Percentiles rank a stretch among this genome's conserved stretches.
Conservation (phyloP, 2,113 vertebrate genomes). For the Prunella himalayana region DNA sequence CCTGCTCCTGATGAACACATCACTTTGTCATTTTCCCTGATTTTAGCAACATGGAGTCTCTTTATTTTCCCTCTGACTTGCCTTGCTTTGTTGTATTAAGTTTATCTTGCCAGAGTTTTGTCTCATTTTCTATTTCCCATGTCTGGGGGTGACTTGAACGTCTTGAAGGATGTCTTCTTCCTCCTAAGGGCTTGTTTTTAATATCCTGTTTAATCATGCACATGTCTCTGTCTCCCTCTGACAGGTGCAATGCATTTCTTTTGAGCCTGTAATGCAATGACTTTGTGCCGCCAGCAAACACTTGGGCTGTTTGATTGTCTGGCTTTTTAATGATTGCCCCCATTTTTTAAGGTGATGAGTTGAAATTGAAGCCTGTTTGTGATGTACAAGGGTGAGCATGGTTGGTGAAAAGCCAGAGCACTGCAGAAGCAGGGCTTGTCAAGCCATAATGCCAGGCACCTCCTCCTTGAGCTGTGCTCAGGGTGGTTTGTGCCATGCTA, state of each 20-base stretch:
- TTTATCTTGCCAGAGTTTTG: slow-evolving; percentile 29
- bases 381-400: neutral
- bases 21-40: neutral
- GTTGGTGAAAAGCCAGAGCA: neutral
- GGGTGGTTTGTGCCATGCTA: neutral
- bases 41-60: neutral
- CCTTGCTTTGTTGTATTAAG: neutral
- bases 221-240: neutral
- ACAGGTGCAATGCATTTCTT: slow-evolving; percentile 11
- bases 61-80: neutral
- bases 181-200: slow-evolving; percentile 25
- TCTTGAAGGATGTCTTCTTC: slow-evolving; percentile 1
- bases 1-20: neutral
- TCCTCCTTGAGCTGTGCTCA: neutral
- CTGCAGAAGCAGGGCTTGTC: neutral
- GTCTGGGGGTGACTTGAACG: neutral
- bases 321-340: neutral
- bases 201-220: slow-evolving; percentile 39
- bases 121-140: slow-evolving; percentile 5
- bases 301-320: neutral
- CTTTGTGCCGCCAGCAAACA: neutral
- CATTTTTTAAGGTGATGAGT: neutral
- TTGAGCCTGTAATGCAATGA: neutral
- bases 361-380: neutral
- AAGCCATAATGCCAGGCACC: neutral